A percentile compares a stretch with the other conserved stretches of the same genome.
Conservation (phyloP, 2,113 vertebrate species). For the Osmerus eperlanus region DNA sequence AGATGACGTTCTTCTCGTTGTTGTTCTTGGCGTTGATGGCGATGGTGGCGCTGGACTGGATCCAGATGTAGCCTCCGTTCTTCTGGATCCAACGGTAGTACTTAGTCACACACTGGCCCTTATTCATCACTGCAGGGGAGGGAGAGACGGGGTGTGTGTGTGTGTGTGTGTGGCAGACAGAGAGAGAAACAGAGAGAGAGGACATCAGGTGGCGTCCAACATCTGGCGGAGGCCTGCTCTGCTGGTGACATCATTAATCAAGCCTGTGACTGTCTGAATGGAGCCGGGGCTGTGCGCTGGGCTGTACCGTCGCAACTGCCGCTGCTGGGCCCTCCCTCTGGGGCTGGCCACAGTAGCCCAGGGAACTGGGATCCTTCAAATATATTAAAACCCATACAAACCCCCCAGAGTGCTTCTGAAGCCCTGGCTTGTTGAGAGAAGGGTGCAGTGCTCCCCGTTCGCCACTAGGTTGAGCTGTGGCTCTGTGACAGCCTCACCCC, state of each 20-base stretch:
- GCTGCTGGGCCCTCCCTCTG: no score
- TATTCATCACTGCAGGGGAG: slow-evolving; percentile 85
- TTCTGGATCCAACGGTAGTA: slow-evolving; percentile 99
- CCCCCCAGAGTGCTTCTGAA: neutral
- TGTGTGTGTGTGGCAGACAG: neutral
- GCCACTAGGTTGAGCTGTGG: slow-evolving; percentile 86
- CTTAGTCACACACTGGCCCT: slow-evolving; percentile 97
- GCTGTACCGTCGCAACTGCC: neutral
- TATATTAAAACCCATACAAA: neutral
- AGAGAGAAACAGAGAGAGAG: neutral
- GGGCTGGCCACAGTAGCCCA: no score
- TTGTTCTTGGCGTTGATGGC: slow-evolving; percentile 96
- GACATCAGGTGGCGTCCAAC: slow-evolving; percentile 54
- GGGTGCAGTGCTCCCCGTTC: slow-evolving; percentile 54
- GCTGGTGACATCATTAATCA: slow-evolving; percentile 59
- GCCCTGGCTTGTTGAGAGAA: slow-evolving; percentile 2
- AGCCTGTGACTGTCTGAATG: slow-evolving; percentile 33
- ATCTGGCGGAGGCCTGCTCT: slow-evolving; percentile 54
- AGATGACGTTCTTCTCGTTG: slow-evolving; percentile 97
- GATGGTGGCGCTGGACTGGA: slow-evolving; percentile 97
- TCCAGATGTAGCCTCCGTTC: slow-evolving; percentile 96
- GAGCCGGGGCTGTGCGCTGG: slow-evolving; percentile 7
- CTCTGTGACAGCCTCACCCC: slow-evolving; percentile 39
- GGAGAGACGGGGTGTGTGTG: neutral
- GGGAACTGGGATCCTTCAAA: no score